Evolutionary conservation across 2,113 vertebrate species (phyloP).

Genomic region (Pelvicachromis taeniatus): DNA sequence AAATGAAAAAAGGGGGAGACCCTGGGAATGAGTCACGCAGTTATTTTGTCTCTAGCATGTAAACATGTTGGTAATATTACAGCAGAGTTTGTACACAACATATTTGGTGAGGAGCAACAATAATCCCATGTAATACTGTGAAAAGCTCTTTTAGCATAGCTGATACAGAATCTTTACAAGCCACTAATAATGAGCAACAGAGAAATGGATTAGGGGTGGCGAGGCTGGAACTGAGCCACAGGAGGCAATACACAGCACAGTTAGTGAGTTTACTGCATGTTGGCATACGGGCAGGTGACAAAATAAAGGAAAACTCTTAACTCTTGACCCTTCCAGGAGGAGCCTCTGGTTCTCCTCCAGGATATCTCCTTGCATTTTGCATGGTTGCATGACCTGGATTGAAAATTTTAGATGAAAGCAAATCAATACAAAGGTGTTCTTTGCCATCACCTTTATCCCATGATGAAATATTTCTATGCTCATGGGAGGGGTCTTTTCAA

Average conservation of each 20-base stretch:
- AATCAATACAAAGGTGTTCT: not conserved
- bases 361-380: not conserved
- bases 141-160: constrained; percentile 54
- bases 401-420: not conserved
- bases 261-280: not conserved
- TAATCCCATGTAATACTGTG: constrained; percentile 59
- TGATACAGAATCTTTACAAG: constrained; percentile 63
- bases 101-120: constrained; percentile 47
- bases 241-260: constrained; percentile 18
- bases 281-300: not conserved
- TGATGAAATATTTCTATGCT: not conserved
- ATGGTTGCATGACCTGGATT: not conserved
- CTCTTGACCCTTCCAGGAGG: not conserved
- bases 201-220: constrained; percentile 52
- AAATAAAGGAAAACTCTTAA: not conserved
- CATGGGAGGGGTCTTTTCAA: not conserved
- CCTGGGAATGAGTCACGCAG: not conserved
- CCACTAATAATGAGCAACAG: constrained; percentile 56
- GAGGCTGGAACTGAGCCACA: constrained; percentile 40
- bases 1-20: not conserved
- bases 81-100: constrained; percentile 42
- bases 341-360: not conserved
- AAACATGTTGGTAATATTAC: constrained; percentile 14
- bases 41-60: not conserved
- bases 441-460: not conserved